Evolutionary conservation across 92 coral and sea anemone genomes (phyloP), one percentile per base, ranked within the genome.

Genomic region (Desmophyllum pertusum): DNA sequence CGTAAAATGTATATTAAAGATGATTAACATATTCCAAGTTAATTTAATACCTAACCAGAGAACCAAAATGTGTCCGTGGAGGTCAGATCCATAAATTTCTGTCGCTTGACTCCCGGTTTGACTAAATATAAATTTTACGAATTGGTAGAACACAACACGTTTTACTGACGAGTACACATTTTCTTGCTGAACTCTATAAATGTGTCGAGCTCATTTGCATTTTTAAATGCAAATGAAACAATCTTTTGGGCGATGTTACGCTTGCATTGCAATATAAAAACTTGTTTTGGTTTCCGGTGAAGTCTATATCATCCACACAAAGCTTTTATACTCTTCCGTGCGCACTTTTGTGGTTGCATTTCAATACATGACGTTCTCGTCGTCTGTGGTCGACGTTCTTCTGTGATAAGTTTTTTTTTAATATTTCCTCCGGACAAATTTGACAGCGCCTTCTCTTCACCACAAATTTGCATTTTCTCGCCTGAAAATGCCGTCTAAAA

Each of bases 381-480:
- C 70, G 8, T 37, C 15, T 40, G 9, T 17, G 29, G 40, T 7
- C 21, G 33, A 59, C 65, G 71, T 67, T 67, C 17, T 25, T 29
- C 0, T 67, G 45, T n/a, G 13, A 11, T 15, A 30, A 61, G 15
- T 48, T 39, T 43, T 59, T 10, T 13, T 75, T 53, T 76, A 27
- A 33, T 38, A 3, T 53, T 52, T 45, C 17, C 67, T 52, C 37
- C 19, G 57, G 43, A 42, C 35, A 65, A 66, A 43, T 42, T 63
- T 79, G 63, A 63, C 27, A 19, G 36, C 51, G 33, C n/a, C 73
- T 46, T 33, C 13, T 5, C 39, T 79, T 8, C 6, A 50, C 9
- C 74, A 31, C 61, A 59, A 61, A 79, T 64, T 79, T 43, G 73
- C 83, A 79, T 79, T 79, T 39, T 73, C 17, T 40, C 4, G 31